These are phyloP conservation scores for Chrysoperla carnea DNA, from an alignment of 1,140 invertebrate species.

Conservation along the genomic window DNA sequence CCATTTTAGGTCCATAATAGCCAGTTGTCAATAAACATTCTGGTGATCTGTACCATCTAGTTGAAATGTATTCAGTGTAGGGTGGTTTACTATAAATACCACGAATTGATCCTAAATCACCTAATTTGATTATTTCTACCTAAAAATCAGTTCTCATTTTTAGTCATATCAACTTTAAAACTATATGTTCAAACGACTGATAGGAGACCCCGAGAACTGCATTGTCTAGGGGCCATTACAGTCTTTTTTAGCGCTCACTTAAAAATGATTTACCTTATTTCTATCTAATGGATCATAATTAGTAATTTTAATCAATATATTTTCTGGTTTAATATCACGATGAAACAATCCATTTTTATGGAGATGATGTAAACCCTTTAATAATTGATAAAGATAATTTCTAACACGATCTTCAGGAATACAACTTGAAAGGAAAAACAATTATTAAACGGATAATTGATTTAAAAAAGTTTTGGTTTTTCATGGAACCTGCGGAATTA, in stretches of 20 bases:
- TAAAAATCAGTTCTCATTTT: constrained; percentile 10
- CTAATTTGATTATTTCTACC: constrained; percentile 40
- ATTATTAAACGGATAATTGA: too few relatives aligned
- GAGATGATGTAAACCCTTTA: constrained; percentile 32
- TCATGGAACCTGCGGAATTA: too few relatives aligned
- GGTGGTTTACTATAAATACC: constrained; percentile 36
- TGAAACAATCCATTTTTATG: constrained; percentile 46
- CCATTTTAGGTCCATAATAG: constrained; percentile 49
- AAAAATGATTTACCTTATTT: constrained; percentile 2
- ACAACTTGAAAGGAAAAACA: constrained; percentile 12
- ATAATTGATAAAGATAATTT: constrained; percentile 35
- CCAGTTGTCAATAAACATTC: constrained; percentile 49
- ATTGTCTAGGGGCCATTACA: too few relatives aligned
- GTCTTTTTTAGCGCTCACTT: too few relatives aligned
- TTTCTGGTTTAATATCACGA: constrained; percentile 53
- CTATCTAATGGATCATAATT: neutral
- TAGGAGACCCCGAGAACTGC: too few relatives aligned
- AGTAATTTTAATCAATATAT: constrained; percentile 37
- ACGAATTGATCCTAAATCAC: constrained; percentile 39
- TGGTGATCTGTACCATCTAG: constrained; percentile 50
- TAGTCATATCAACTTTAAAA: neutral
- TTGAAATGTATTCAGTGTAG: constrained; percentile 54
- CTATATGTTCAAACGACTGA: too few relatives aligned
- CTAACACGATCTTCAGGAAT: constrained; percentile 23
- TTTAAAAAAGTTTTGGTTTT: too few relatives aligned